These are phyloP conservation scores for Spilogale gracilis DNA, from an alignment of 2,113 vertebrate genomes.

Conservation along the genomic window DNA sequence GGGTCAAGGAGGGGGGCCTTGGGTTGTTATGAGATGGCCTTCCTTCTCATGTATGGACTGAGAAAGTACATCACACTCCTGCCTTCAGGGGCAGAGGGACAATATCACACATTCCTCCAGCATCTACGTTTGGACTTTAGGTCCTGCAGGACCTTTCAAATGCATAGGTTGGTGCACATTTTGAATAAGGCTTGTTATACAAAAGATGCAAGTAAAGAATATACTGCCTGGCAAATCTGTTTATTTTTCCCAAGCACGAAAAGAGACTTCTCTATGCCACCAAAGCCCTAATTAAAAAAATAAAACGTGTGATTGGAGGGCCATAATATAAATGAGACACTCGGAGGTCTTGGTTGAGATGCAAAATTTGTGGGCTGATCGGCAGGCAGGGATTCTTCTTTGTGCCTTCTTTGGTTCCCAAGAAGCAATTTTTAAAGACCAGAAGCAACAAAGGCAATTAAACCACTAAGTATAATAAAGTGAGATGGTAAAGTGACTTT, in stretches of 20 bases:
- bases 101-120: not conserved
- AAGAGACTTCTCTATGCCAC: not conserved
- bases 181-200: not conserved
- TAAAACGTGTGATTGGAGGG: not conserved
- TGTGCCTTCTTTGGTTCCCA: not conserved
- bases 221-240: not conserved
- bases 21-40: not conserved
- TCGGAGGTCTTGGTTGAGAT: not conserved
- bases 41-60: not conserved
- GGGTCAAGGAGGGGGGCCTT: not conserved
- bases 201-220: constrained; percentile 7
- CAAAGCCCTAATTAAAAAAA: constrained; percentile 22
- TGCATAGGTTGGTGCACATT: not conserved
- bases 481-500: constrained; percentile 1
- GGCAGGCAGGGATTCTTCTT: not conserved
- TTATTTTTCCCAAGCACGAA: not conserved
- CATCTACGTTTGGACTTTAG: not conserved
- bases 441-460: not conserved
- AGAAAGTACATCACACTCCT: not conserved
- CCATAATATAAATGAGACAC: not conserved
- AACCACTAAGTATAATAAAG: not conserved
- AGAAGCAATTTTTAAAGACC: constrained; percentile 9
- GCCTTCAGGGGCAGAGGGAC: not conserved
- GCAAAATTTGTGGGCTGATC: not conserved
- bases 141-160: not conserved